Evolutionary conservation across 2,888 invertebrate genomes (phyloP).

Genomic region (Thecophora atra): DNA sequence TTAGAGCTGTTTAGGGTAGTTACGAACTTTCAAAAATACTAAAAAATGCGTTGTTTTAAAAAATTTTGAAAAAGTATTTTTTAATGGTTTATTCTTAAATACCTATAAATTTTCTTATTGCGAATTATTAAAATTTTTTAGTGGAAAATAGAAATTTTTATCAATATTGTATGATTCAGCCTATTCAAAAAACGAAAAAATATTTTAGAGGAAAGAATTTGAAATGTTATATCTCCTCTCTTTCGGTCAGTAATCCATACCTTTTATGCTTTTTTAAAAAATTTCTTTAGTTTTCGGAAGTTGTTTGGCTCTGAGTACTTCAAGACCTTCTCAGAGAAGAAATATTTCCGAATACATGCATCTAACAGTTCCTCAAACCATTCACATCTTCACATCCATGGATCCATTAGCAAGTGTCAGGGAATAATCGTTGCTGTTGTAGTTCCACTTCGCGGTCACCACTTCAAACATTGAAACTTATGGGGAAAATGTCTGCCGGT

Average conservation of each 20-base stretch:
- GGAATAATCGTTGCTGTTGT: conserved; percentile 3
- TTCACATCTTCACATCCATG: not conserved
- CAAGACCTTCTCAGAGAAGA: conserved; percentile 9
- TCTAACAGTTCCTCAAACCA: too few relatives aligned
- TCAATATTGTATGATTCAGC: too few relatives aligned
- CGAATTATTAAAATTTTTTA: too few relatives aligned
- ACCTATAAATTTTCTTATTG: too few relatives aligned
- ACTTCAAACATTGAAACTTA: conserved; percentile 24
- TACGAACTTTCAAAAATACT: too few relatives aligned
- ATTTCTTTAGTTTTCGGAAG: not conserved
- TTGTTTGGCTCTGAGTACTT: not conserved
- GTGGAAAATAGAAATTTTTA: too few relatives aligned
- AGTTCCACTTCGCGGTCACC: not conserved
- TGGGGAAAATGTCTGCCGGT: conserved; percentile 22
- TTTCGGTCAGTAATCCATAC: not conserved
- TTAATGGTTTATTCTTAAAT: too few relatives aligned
- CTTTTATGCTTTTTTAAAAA: not conserved
- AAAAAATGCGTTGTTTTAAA: not conserved
- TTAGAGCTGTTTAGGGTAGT: not conserved
- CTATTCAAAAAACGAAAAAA: too few relatives aligned
- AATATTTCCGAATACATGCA: conserved; percentile 16
- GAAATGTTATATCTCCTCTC: not conserved
- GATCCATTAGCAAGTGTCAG: conserved; percentile 7
- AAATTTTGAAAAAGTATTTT: too few relatives aligned
- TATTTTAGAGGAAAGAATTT: not conserved